Evolutionary conservation across 1,140 invertebrate genomes (phyloP).

Genomic region (Formica exsecta): DNA sequence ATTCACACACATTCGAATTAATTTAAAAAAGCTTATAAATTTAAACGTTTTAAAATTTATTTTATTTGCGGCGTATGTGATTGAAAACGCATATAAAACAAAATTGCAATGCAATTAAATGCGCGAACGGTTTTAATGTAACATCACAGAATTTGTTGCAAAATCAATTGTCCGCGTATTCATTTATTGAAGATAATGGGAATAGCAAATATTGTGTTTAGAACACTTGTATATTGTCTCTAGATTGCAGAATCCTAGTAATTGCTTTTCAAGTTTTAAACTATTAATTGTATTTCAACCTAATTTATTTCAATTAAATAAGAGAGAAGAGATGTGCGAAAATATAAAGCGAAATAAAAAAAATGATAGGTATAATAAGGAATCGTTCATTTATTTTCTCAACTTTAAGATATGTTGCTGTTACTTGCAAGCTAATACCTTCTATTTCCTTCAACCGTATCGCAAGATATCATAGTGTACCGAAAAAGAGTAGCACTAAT

Average conservation of each 20-base stretch:
- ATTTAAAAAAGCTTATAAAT: slow-evolving; percentile 1
- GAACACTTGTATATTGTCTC: slow-evolving; percentile 42
- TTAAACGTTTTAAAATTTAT: background rate
- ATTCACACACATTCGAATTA: background rate
- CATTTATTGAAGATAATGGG: slow-evolving; percentile 34
- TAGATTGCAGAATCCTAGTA: slow-evolving; percentile 23
- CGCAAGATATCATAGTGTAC: slow-evolving; percentile 59
- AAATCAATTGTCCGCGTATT: slow-evolving; percentile 44
- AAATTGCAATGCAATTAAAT: slow-evolving; percentile 23
- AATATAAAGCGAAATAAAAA: background rate
- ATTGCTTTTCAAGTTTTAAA: slow-evolving; percentile 19
- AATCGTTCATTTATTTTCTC: background rate
- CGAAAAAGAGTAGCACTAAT: slow-evolving; percentile 63
- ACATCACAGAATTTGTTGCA: slow-evolving; percentile 27
- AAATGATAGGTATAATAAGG: background rate
- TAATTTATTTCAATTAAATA: background rate
- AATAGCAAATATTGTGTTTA: background rate
- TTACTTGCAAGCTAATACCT: slow-evolving; percentile 33
- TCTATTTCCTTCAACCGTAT: slow-evolving; percentile 28
- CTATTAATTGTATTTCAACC: slow-evolving; percentile 30
- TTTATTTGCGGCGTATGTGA: background rate
- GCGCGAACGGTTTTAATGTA: background rate
- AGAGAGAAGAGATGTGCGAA: background rate
- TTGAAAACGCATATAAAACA: background rate
- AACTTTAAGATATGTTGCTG: background rate